Base-by-base conservation (phyloP, 2,888 invertebrate species). In the Rotaria magnacalcarata region DNA sequence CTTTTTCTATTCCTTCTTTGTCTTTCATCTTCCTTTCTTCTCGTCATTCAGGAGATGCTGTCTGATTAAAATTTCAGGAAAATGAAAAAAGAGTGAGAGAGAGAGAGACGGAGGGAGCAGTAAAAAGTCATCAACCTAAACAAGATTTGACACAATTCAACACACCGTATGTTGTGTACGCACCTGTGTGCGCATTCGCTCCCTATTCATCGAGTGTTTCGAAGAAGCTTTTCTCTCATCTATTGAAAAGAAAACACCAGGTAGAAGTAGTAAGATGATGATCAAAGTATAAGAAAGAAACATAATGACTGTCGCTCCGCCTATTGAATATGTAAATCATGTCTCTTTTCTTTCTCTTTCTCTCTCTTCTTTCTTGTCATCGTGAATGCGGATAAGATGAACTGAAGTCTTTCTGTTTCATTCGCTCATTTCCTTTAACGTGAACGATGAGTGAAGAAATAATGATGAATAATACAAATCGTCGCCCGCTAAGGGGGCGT, bases 121-220 rank as follows among this genome's bases (percentile, higher is more conserved):
- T 75, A 43, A 75, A 75, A 75, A 75, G 75, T 75, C 75, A 75
- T 75, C 75, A 75, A 67, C 75, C 47, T 75, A 75, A 75, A 75
- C 75, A 75, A 43, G 75, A 75, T 75, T 75, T 75, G 75, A 75
- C 75, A 75, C 34, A 34, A 67, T 67, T 34, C 34, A 67, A 67
- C 67, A 67, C 67, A 67, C 67, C 60, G 60, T 60, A 60, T 60
- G 60, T 27, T 60, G 60, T 60, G 24, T 27, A 60, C 27, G 52
- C 52, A 1, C 52, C 16, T 16, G 16, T 14, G 52, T 3, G 52
- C 52, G 16, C 27, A 60, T 60, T 60, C 60, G 27, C n/a, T 60
- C 27, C 11, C 60, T 60, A 60, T 60, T 60, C 60, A 60, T 60
- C 60, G 60, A 60, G 60, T 27, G 60, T 10, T 60, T 60, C 67